Percentiles rank a stretch among this genome's conserved stretches.
Evolutionary conservation across 2,113 vertebrate species (phyloP).

Genomic region (Peromyscus leucopus): DNA sequence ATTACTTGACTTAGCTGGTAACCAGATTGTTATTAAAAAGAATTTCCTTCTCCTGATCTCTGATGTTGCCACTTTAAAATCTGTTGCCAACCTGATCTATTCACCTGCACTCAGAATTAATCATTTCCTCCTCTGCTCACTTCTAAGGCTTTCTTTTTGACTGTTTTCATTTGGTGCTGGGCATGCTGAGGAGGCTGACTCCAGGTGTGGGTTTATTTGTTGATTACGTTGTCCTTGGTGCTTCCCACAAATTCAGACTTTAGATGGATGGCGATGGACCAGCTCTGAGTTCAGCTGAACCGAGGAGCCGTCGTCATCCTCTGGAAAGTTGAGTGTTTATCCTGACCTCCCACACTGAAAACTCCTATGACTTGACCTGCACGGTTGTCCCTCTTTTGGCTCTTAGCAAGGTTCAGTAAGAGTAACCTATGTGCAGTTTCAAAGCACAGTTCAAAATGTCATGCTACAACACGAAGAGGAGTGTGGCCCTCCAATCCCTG

Average conservation of each 20-base stretch:
- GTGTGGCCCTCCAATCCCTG: neutral
- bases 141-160: neutral
- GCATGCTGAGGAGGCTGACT: neutral
- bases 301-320: neutral
- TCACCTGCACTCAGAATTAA: neutral
- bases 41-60: neutral
- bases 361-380: neutral
- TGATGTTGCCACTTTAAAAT: neutral
- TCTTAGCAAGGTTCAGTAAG: conserved; percentile 21
- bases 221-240: neutral
- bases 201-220: neutral
- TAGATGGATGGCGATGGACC: neutral
- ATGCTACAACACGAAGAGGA: neutral
- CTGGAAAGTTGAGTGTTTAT: neutral
- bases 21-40: conserved; percentile 1
- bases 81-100: neutral
- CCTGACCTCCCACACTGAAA: neutral
- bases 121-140: neutral
- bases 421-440: neutral
- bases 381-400: neutral
- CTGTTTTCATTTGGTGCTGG: neutral
- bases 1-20: neutral
- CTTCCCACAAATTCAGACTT: neutral
- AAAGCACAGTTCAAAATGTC: conserved; percentile 38
- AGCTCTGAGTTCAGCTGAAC: neutral